Percentiles rank a stretch among this genome's conserved stretches.
Evolutionary conservation across 2,797 vertebrate genomes (phyloP).

Genomic region (Acanthurus leucopareius): DNA sequence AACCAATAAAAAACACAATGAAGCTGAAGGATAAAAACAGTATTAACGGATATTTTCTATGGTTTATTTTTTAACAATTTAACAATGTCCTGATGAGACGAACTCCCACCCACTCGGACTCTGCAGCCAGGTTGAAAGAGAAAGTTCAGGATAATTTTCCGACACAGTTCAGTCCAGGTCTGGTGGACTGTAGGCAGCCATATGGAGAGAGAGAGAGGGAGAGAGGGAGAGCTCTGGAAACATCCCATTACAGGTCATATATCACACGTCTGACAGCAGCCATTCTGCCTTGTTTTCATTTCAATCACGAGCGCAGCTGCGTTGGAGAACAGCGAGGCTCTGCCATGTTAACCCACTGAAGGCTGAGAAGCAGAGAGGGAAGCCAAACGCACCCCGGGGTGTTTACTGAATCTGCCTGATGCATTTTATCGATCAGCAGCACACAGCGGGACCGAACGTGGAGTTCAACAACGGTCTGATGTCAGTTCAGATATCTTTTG

Average conservation of each 20-base stretch:
- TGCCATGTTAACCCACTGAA: conserved; percentile 87
- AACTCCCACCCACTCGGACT: conserved; percentile 15
- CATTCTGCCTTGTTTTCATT: conserved; percentile 94
- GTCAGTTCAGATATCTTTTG: neutral
- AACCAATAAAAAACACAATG: too few species aligned
- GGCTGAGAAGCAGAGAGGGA: conserved; percentile 40
- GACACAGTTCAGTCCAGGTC: conserved; percentile 68
- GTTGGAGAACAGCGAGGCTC: conserved; percentile 82
- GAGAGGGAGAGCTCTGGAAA: conserved; percentile 88
- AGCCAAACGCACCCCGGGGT: conserved; percentile 14
- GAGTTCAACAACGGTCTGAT: neutral
- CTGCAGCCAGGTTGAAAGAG: conserved; percentile 50
- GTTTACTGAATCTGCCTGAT: conserved; percentile 22
- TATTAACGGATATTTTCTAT: conserved; percentile 13
- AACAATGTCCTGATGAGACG: conserved; percentile 15
- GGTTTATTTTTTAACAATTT: conserved; percentile 48
- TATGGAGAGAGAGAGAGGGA: conserved; percentile 86
- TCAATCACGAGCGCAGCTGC: conserved; percentile 94
- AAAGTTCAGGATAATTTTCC: conserved; percentile 57
- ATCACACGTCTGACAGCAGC: conserved; percentile 92
- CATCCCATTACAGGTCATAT: conserved; percentile 94
- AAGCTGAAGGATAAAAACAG: neutral
- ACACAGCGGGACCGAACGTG: neutral
- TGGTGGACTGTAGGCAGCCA: conserved; percentile 86
- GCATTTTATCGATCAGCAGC: conserved; percentile 35